Base-by-base conservation (phyloP, 2,888 invertebrate species). In the Drosophila hamatofila region DNA sequence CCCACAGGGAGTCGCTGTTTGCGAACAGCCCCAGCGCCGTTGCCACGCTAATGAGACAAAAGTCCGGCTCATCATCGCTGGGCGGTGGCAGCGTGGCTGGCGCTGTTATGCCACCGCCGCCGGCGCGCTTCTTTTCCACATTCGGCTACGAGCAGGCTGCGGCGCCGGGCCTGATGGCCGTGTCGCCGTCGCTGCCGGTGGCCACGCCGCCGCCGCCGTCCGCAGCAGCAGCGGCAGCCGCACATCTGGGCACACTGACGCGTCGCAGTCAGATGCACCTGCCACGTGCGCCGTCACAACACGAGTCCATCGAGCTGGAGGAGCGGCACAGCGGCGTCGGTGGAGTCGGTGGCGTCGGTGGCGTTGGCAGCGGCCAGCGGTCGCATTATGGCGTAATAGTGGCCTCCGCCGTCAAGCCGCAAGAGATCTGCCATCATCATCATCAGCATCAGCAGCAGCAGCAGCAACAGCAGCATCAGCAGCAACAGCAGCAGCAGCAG, bases 101-200 rank as follows among this genome's bases (percentile, higher is more conserved):
- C 37, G 72, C 64, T n/a, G 48, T n/a, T 0, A 65, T 88, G 70
- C 82, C 87, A 8, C 80, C 89, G 16, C 86, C 91, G 6, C 89
- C 91, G 16, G 81, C 86, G 8, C 89, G 92, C 4, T 91, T 92
- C 62, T 93, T 93, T 68, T 93, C 93, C 27, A 93, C 93, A 30
- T 93, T 93, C 56, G 93, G 93, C 65, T 93, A 93, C 63, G 93
- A 93, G 74, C 83, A 83, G 63, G 80, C 78, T 41, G 76, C 76
- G 49, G 49, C 56, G n/a, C 61, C 74, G 5, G 75, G 75, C 14
- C 33, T 73, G 64, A 72, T 80, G 27, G 77, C 83, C 46, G 72
- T 80, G 33, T 80, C 90, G 46, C 80, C 80, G 37, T 68, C 75
- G 37, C 11, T 78, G 56, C 80, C 78, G 27, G 54, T 73, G 42